Evolutionary conservation across 1,140 invertebrate genomes (phyloP).

Genomic region (Hyphantria cunea): DNA sequence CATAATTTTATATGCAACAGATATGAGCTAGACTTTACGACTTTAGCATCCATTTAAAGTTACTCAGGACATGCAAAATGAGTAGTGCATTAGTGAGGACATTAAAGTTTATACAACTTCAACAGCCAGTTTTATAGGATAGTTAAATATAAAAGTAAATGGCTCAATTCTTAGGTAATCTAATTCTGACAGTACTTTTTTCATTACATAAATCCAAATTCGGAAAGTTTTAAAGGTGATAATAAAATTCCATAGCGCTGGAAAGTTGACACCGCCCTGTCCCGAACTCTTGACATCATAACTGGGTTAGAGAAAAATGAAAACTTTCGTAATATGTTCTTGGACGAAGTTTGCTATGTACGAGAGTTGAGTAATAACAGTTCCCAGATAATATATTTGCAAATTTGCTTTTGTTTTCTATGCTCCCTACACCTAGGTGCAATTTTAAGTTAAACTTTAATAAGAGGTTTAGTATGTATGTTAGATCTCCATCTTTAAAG

Average conservation of each 20-base stretch:
- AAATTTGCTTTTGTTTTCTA: slow-evolving; percentile 38
- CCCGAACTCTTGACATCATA: slow-evolving; percentile 45
- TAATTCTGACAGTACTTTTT: slow-evolving; percentile 34
- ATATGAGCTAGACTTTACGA: slow-evolving; percentile 57
- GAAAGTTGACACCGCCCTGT: slow-evolving; percentile 39
- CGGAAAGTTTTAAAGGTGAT: slow-evolving; percentile 43
- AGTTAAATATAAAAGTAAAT: slow-evolving; percentile 4
- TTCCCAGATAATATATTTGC: slow-evolving; percentile 43
- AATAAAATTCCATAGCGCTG: slow-evolving; percentile 43
- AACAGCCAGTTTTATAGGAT: slow-evolving; percentile 38
- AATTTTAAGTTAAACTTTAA: slow-evolving; percentile 36
- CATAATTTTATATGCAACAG: slow-evolving; percentile 68
- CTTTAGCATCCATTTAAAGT: slow-evolving; percentile 21
- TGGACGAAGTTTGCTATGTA: slow-evolving; percentile 45
- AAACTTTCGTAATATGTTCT: slow-evolving; percentile 62
- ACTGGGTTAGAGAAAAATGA: slow-evolving; percentile 65
- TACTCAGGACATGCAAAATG: slow-evolving; percentile 27
- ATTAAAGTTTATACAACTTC: slow-evolving; percentile 25
- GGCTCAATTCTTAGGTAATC: slow-evolving; percentile 12
- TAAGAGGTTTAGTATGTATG: slow-evolving; percentile 17
- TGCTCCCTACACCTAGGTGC: slow-evolving; percentile 24
- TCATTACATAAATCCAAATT: slow-evolving; percentile 43
- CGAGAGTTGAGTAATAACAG: slow-evolving; percentile 49
- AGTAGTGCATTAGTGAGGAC: slow-evolving; percentile 27
- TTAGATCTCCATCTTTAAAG: not conserved